These are phyloP conservation scores for Pipistrellus pipistrellus DNA, from an alignment of 2,797 vertebrate species.

Conservation along the genomic window DNA sequence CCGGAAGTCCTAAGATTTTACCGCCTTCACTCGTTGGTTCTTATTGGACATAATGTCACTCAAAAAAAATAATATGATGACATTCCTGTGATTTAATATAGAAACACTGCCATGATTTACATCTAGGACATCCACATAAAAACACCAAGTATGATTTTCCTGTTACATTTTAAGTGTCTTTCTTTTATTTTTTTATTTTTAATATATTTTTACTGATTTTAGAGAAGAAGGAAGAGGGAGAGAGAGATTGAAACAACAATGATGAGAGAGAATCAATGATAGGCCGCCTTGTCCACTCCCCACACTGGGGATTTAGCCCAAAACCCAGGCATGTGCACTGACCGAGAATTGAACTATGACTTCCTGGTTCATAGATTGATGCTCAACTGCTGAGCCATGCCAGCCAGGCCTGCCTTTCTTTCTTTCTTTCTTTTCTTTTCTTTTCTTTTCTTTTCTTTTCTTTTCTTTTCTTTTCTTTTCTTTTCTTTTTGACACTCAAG, in stretches of 20 bases:
- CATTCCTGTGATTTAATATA: neutral
- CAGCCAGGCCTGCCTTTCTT: too few species aligned
- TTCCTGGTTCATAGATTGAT: too few species aligned
- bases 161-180: conserved; percentile 8
- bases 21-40: neutral
- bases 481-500: neutral
- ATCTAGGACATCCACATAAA: conserved; percentile 45
- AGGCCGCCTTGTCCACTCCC: too few species aligned
- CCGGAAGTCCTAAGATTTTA: neutral
- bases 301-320: too few species aligned
- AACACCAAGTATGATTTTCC: conserved; percentile 68
- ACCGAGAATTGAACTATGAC: too few species aligned
- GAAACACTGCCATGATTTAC: neutral
- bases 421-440: neutral
- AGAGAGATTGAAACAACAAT: too few species aligned
- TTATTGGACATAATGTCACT: neutral
- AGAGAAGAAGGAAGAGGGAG: too few species aligned
- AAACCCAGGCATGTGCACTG: too few species aligned
- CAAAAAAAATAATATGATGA: neutral
- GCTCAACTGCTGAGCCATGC: too few species aligned
- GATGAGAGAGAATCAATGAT: too few species aligned
- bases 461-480: too few species aligned
- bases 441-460: neutral
- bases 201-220: too few species aligned
- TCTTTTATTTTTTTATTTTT: neutral